A percentile compares a stretch with the other conserved stretches of the same genome.
Evolutionary conservation across 2,888 invertebrate genomes (phyloP).

Genomic region (Caenorhabditis zanzibari): DNA sequence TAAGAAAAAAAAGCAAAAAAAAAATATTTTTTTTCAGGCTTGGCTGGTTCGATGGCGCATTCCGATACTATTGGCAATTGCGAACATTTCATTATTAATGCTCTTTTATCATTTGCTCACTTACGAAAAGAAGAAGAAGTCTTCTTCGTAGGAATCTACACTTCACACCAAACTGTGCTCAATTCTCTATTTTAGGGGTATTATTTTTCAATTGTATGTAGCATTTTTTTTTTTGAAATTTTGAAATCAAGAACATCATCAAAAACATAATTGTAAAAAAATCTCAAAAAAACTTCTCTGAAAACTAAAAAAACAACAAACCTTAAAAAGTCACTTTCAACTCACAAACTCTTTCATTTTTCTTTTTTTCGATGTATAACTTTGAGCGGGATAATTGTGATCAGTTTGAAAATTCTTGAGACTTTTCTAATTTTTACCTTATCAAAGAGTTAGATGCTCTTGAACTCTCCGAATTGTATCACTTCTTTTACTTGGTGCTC

Average conservation of each 20-base stretch:
- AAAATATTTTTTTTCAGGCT: conserved; percentile 70
- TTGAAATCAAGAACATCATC: neutral
- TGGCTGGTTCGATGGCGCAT: conserved; percentile 80
- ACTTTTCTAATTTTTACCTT: neutral
- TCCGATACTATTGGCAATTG: conserved; percentile 80
- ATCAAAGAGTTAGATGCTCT: neutral
- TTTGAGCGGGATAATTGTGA: conserved; percentile 50
- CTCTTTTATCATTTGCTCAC: conserved; percentile 82
- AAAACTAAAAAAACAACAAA: conserved; percentile 6
- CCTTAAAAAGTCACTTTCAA: conserved; percentile 37
- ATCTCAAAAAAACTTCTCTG: conserved; percentile 11
- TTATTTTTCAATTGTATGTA: conserved; percentile 1
- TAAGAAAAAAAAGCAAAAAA: neutral
- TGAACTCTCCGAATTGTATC: conserved; percentile 1
- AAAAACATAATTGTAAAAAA: neutral
- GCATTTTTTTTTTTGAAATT: conserved; percentile 3
- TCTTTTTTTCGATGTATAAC: conserved; percentile 40
- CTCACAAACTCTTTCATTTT: conserved; percentile 24
- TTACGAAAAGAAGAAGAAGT: conserved; percentile 76
- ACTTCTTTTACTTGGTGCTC: conserved; percentile 53
- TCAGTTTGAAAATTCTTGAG: neutral
- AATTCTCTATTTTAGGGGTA: conserved; percentile 52
- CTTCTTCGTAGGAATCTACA: conserved; percentile 46
- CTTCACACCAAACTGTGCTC: conserved; percentile 36
- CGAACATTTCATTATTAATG: conserved; percentile 80